Conservation (phyloP, 2,888 invertebrate species). For the Nematopogon swammerdamellus region DNA sequence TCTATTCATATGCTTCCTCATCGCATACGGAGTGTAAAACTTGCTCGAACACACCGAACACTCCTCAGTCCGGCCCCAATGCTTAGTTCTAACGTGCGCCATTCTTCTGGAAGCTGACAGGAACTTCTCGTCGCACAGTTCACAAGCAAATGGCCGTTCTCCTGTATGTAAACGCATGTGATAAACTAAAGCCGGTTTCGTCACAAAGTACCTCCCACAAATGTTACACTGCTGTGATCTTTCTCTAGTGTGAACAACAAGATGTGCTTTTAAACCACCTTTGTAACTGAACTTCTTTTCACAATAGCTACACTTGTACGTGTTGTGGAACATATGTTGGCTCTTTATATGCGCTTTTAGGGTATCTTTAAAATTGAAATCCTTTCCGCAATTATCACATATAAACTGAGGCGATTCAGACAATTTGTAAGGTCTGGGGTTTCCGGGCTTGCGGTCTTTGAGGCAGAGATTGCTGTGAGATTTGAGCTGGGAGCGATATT, state of each 20-base stretch:
- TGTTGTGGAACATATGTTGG: not conserved
- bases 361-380: not conserved
- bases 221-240: slow-evolving; percentile 27
- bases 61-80: slow-evolving; percentile 21
- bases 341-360: not conserved
- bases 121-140: slow-evolving; percentile 23
- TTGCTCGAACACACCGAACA: slow-evolving; percentile 29
- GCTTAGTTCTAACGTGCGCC: slow-evolving; percentile 29
- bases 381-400: not conserved
- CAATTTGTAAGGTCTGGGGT: not conserved
- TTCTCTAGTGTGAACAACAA: slow-evolving; percentile 18
- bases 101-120: slow-evolving; percentile 26
- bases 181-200: slow-evolving; percentile 24
- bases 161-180: slow-evolving; percentile 29
- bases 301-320: not conserved
- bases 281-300: not conserved
- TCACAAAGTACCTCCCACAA: slow-evolving; percentile 26
- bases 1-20: slow-evolving; percentile 28
- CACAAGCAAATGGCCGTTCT: slow-evolving; percentile 26
- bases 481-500: not conserved
- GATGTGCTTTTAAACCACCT: slow-evolving; percentile 17
- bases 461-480: not conserved
- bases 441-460: not conserved
- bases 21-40: slow-evolving; percentile 17
- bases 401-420: not conserved